phyloP scores from a whole-genome alignment of 1,140 invertebrate genomes.

The Homalodisca vitripennis region DNA sequence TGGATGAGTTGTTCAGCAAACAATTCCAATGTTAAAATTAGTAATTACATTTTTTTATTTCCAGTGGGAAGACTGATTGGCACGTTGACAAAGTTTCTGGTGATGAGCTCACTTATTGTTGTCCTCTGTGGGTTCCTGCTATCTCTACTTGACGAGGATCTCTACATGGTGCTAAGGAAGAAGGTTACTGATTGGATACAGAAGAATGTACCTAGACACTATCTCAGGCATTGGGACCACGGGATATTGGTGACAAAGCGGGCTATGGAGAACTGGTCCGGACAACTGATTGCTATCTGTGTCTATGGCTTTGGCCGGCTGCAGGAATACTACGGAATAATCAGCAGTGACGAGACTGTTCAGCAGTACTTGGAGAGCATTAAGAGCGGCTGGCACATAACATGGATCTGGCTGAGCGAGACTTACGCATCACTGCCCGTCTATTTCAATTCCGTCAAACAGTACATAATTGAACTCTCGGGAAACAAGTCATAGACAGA shows the following conservation, averaged over 20 bases:
- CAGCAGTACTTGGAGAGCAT: constrained; percentile 13
- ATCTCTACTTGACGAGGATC: background rate
- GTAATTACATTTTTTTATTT: too few species aligned
- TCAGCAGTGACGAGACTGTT: constrained; percentile 2
- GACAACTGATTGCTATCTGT: background rate
- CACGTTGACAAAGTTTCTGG: background rate
- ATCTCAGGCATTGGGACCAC: background rate
- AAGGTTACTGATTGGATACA: background rate
- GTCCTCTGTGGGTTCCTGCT: background rate
- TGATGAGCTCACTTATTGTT: background rate
- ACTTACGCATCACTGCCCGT: background rate
- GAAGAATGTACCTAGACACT: background rate
- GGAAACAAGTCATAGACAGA: too few species aligned
- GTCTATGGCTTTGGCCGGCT: background rate
- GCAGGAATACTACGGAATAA: background rate
- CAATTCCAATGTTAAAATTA: too few species aligned
- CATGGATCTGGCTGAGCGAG: background rate
- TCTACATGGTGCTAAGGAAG: background rate
- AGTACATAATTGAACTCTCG: too few species aligned
- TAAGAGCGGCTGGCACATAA: constrained; percentile 21
- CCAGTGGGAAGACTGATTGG: constrained; percentile 5
- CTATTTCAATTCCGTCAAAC: too few species aligned
- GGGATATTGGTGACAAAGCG: background rate
- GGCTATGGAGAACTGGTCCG: background rate
- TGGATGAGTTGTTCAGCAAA: too few species aligned